Evolutionary conservation across 2,113 vertebrate species (phyloP).

Genomic region (Gadus macrocephalus): DNA sequence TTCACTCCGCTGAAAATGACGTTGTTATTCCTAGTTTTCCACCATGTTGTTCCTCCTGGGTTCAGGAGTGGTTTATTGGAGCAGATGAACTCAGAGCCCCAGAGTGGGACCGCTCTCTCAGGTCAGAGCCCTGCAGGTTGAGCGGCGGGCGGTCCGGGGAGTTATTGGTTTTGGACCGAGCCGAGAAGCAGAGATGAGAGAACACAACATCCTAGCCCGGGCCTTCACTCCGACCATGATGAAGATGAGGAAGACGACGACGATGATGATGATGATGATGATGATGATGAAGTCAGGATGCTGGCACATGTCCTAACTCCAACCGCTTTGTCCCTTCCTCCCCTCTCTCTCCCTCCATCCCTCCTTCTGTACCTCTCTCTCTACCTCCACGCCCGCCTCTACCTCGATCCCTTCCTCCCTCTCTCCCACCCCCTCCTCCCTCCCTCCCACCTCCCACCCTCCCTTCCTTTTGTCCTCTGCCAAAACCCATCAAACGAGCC

Average conservation of each 20-base stretch:
- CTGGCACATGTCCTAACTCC: slow-evolving; percentile 25
- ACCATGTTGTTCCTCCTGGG: no score
- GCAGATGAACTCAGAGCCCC: no score
- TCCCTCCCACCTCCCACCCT: slow-evolving; percentile 34
- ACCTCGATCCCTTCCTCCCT: slow-evolving; percentile 29
- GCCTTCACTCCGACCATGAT: no score
- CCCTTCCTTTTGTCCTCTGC: slow-evolving; percentile 64
- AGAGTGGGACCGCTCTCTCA: no score
- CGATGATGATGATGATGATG: background rate
- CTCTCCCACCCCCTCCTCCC: slow-evolving; percentile 16
- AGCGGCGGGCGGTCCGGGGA: no score
- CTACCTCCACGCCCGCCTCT: slow-evolving; percentile 43
- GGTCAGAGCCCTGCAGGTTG: no score
- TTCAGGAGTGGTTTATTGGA: no score
- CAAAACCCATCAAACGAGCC: slow-evolving; percentile 63
- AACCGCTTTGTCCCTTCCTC: background rate
- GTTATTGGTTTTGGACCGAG: no score
- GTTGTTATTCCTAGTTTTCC: no score
- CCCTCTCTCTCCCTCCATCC: slow-evolving; percentile 21
- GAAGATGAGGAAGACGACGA: background rate
- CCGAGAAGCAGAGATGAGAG: no score
- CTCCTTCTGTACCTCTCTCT: slow-evolving; percentile 10
- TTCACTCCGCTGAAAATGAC: no score
- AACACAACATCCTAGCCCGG: no score
- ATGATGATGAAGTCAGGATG: slow-evolving; percentile 32